A percentile compares a stretch with the other conserved stretches of the same genome.
Evolutionary conservation across 1,140 invertebrate genomes (phyloP).

Genomic region (Plectrocnemia conspersa): DNA sequence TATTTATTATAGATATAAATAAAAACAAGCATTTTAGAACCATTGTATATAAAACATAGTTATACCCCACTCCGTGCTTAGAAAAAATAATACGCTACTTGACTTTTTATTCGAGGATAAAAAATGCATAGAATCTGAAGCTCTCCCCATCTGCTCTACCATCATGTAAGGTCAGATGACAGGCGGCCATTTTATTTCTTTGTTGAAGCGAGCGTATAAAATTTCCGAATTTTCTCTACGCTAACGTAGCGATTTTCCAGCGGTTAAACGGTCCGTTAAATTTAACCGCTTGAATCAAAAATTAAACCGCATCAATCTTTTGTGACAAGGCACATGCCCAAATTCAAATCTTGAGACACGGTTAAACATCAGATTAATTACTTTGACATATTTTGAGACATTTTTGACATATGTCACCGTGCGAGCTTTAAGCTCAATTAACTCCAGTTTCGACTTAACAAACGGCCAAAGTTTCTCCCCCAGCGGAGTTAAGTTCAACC

Average conservation of each 20-base stretch:
- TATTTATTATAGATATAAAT: not conserved
- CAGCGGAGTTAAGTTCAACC: not conserved
- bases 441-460: slow-evolving; percentile 9
- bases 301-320: slow-evolving; percentile 24
- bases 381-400: slow-evolving; percentile 30
- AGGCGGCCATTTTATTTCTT: slow-evolving; percentile 33
- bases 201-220: slow-evolving; percentile 12
- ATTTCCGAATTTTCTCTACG: not conserved
- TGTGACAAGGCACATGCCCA: slow-evolving; percentile 5
- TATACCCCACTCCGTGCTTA: slow-evolving; percentile 4
- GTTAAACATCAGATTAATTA: slow-evolving; percentile 34
- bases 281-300: slow-evolving; percentile 3
- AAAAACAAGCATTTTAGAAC: not conserved
- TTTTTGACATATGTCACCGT: slow-evolving; percentile 21
- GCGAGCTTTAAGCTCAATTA: slow-evolving; percentile 32
- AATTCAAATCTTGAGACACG: slow-evolving; percentile 26
- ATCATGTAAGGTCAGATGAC: slow-evolving; percentile 16
- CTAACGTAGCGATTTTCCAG: not conserved
- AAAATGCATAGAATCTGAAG: slow-evolving; percentile 9
- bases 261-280: slow-evolving; percentile 6
- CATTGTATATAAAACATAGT: not conserved
- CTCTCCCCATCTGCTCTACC: not conserved
- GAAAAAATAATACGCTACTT: slow-evolving; percentile 32
- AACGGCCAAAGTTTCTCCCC: not conserved
- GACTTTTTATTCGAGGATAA: slow-evolving; percentile 25